Conservation (phyloP, 2,797 vertebrate genomes). For the Sebastes trivittatus region DNA sequence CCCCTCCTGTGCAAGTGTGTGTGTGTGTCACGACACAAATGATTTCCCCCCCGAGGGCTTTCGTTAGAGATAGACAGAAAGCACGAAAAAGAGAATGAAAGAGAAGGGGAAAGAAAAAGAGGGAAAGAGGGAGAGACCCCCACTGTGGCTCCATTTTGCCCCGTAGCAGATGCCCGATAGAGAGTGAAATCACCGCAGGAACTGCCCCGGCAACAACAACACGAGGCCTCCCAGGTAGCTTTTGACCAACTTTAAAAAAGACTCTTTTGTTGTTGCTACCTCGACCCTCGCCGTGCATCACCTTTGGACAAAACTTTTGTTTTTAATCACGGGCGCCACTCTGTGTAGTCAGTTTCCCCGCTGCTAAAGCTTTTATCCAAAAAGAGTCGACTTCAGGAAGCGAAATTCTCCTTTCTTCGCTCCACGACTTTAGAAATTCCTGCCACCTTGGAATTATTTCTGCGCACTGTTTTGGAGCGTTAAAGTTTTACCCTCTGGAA, state of each 20-base stretch:
- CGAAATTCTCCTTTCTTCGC: background rate
- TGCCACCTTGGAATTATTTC: background rate
- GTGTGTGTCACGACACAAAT: slow-evolving; percentile 61
- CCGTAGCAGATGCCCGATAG: background rate
- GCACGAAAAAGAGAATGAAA: background rate
- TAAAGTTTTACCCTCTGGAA: slow-evolving; percentile 20
- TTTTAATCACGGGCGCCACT: slow-evolving; percentile 12
- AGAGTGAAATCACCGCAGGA: slow-evolving; percentile 47
- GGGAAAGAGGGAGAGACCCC: background rate
- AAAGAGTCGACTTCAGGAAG: background rate
- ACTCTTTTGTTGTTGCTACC: slow-evolving; percentile 2
- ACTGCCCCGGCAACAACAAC: slow-evolving; percentile 11
- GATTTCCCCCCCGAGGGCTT: slow-evolving; percentile 60
- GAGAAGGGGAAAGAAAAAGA: slow-evolving; percentile 18
- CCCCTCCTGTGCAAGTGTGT: slow-evolving; percentile 45
- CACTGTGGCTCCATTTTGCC: slow-evolving; percentile 31
- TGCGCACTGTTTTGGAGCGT: background rate
- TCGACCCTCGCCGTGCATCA: slow-evolving; percentile 3
- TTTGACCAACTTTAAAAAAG: background rate
- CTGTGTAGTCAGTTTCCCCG: background rate
- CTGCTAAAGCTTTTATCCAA: background rate
- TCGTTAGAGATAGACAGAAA: slow-evolving; percentile 13
- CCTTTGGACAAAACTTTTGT: slow-evolving; percentile 26
- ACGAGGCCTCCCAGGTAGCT: slow-evolving; percentile 26
- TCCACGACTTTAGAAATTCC: background rate